Conservation (phyloP, 1,140 invertebrate species). For the Latrodectus geometricus region DNA sequence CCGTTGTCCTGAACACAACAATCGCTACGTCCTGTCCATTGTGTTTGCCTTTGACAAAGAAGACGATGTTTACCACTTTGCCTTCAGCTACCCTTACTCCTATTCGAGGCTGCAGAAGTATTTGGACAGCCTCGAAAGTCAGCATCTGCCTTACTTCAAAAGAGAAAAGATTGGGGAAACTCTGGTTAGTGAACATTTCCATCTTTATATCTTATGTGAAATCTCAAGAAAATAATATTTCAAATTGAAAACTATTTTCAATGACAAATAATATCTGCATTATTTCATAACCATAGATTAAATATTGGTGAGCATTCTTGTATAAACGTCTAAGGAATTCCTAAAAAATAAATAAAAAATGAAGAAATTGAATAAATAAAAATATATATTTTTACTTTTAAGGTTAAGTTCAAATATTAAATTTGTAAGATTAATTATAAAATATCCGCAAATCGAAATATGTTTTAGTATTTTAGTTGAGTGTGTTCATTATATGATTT, state of each 20-base stretch:
- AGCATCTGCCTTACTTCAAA: constrained; percentile 74
- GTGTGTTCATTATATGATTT: too few species aligned
- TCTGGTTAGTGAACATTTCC: constrained; percentile 74
- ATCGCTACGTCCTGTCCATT: constrained; percentile 93
- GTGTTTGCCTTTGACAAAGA: constrained; percentile 94
- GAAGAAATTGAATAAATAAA: too few species aligned
- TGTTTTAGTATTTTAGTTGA: too few species aligned
- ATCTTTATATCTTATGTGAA: neutral
- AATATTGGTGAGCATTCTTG: too few species aligned
- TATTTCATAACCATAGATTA: neutral
- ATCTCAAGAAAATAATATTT: neutral
- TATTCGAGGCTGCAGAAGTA: constrained; percentile 90
- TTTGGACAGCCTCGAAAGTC: constrained; percentile 77
- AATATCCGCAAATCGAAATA: too few species aligned
- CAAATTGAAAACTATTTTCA: neutral
- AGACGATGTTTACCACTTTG: constrained; percentile 92
- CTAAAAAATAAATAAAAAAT: too few species aligned
- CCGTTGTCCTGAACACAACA: constrained; percentile 87
- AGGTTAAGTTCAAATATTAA: too few species aligned
- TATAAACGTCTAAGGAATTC: too few species aligned
- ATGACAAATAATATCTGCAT: neutral
- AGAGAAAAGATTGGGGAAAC: constrained; percentile 79
- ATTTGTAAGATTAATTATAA: too few species aligned
- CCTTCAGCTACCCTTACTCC: constrained; percentile 92
- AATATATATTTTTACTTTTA: too few species aligned